These are phyloP conservation scores for Vanessa cardui DNA, from an alignment of 2,888 invertebrate species.

Conservation along the genomic window DNA sequence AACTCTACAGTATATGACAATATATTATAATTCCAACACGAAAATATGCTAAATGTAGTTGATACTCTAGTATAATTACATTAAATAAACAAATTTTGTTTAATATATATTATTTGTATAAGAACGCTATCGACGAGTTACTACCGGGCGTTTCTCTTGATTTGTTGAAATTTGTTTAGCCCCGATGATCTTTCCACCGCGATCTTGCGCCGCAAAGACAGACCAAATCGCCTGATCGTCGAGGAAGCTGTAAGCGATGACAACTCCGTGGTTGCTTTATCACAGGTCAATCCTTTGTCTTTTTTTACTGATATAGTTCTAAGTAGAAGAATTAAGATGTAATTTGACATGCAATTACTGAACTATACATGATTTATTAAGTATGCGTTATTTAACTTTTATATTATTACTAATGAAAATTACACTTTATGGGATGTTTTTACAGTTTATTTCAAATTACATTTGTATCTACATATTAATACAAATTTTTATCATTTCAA, in stretches of 20 bases:
- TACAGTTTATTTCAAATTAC: too few relatives aligned
- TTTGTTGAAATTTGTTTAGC: slow-evolving; percentile 67
- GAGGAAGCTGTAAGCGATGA: slow-evolving; percentile 99
- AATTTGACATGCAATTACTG: too few relatives aligned
- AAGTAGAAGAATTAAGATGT: too few relatives aligned
- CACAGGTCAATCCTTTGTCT: slow-evolving; percentile 86
- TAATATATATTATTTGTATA: neutral
- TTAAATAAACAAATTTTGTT: neutral
- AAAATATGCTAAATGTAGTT: slow-evolving; percentile 6
- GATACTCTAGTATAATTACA: neutral
- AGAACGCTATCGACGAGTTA: slow-evolving; percentile 1
- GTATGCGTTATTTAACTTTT: too few relatives aligned
- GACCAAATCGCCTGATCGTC: slow-evolving; percentile 98
- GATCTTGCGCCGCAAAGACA: slow-evolving; percentile 98
- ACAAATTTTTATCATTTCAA: too few relatives aligned
- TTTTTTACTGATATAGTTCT: slow-evolving; percentile 15
- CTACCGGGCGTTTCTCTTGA: slow-evolving; percentile 32
- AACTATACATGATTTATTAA: too few relatives aligned
- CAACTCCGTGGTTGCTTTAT: slow-evolving; percentile 98
- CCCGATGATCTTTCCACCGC: slow-evolving; percentile 98
- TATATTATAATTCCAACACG: slow-evolving; percentile 9
- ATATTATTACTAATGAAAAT: too few relatives aligned
- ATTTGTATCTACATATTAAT: too few relatives aligned
- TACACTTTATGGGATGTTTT: too few relatives aligned
- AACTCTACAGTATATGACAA: slow-evolving; percentile 43